Evolutionary conservation across 2,113 vertebrate species (phyloP).

Genomic region (Nymphicus hollandicus): DNA sequence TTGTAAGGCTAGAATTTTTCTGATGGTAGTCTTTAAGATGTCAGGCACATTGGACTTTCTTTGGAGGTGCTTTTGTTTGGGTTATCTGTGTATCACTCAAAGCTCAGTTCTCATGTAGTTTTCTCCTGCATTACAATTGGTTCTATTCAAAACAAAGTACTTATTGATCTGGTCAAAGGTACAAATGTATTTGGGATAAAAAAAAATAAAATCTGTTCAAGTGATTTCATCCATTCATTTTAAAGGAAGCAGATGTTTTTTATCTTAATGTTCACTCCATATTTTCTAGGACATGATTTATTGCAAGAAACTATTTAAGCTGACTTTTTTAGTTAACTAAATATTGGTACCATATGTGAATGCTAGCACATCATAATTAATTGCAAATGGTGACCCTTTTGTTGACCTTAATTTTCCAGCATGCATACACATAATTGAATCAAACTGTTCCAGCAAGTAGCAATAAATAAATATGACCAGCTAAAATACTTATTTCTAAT

Average conservation of each 20-base stretch:
- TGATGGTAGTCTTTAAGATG: background rate
- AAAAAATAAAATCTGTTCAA: slow-evolving; percentile 40
- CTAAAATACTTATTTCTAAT: slow-evolving; percentile 61
- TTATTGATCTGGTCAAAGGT: slow-evolving; percentile 47
- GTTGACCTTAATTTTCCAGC: slow-evolving; percentile 69
- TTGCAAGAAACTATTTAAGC: slow-evolving; percentile 72
- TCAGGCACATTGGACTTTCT: background rate
- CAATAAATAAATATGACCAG: slow-evolving; percentile 57
- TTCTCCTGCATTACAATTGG: background rate
- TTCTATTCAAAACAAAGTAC: background rate
- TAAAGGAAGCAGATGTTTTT: slow-evolving; percentile 78
- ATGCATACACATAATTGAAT: slow-evolving; percentile 67
- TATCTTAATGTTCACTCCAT: slow-evolving; percentile 71
- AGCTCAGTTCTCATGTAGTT: background rate
- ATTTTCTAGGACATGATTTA: slow-evolving; percentile 76
- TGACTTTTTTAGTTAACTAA: slow-evolving; percentile 75
- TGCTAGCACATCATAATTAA: slow-evolving; percentile 78
- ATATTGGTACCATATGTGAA: slow-evolving; percentile 79
- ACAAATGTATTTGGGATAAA: slow-evolving; percentile 22
- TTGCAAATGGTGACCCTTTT: slow-evolving; percentile 77
- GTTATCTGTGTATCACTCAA: background rate
- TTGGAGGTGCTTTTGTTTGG: background rate
- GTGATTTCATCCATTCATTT: slow-evolving; percentile 53
- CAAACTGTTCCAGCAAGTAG: slow-evolving; percentile 64
- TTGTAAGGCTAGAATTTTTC: background rate